phyloP scores from a whole-genome alignment of 2,888 invertebrate species.

The Leptinotarsa peninsularis region DNA sequence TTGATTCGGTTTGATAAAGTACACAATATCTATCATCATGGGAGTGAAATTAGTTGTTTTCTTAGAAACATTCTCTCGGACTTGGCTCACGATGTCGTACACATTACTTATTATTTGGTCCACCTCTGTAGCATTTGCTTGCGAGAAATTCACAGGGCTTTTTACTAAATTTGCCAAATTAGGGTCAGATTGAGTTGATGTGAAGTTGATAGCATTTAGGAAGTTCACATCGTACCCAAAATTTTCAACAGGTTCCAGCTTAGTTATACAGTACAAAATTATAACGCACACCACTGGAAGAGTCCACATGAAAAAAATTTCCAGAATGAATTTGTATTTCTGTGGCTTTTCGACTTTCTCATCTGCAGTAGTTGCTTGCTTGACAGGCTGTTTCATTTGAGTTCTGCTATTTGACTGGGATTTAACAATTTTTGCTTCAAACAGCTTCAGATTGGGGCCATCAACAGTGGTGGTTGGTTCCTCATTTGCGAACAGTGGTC shows the following conservation, averaged over 20 bases:
- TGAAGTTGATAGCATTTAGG: conserved; percentile 41
- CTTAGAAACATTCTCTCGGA: conserved; percentile 36
- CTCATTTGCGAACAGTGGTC: conserved; percentile 41
- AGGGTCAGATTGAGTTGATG: conserved; percentile 39
- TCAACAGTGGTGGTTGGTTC: conserved; percentile 19
- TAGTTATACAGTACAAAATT: conserved; percentile 50
- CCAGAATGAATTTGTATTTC: conserved; percentile 36
- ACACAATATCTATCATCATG: conserved; percentile 50
- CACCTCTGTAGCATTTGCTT: conserved; percentile 51
- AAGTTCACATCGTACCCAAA: conserved; percentile 29
- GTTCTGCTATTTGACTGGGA: conserved; percentile 16
- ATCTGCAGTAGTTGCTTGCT: conserved; percentile 4
- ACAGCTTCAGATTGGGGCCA: conserved; percentile 45
- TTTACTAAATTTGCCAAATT: conserved; percentile 51
- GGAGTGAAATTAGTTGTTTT: conserved; percentile 37
- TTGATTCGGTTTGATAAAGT: no score
- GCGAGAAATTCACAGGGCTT: conserved; percentile 53
- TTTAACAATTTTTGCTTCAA: conserved; percentile 43
- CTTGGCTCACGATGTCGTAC: conserved; percentile 56
- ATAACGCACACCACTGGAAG: conserved; percentile 51
- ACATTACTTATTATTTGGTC: conserved; percentile 56
- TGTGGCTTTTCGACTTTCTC: not conserved
- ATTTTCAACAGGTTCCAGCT: conserved; percentile 25
- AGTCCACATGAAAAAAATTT: conserved; percentile 47
- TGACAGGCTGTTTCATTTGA: conserved; percentile 9